These are phyloP conservation scores for Machimus rusticus DNA, from an alignment of 2,888 invertebrate species.

Conservation along the genomic window DNA sequence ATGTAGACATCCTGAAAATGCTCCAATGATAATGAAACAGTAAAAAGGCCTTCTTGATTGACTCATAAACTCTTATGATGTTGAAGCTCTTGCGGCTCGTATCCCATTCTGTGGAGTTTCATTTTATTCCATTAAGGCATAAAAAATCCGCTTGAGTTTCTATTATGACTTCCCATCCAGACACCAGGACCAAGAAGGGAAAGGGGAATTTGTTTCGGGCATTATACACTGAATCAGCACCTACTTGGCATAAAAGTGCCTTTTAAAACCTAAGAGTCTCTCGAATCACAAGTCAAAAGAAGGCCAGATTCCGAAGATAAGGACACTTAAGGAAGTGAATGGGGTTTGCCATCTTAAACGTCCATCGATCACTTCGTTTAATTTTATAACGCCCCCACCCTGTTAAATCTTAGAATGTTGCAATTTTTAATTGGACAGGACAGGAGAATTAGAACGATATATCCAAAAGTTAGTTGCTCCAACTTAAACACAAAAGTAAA, in stretches of 20 bases:
- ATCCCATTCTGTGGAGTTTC: background rate
- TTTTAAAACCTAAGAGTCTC: background rate
- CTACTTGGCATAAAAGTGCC: background rate
- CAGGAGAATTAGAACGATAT: background rate
- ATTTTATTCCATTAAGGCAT: slow-evolving; percentile 14
- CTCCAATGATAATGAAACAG: background rate
- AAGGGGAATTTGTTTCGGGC: background rate
- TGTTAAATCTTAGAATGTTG: background rate
- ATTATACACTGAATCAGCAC: background rate
- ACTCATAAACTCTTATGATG: background rate
- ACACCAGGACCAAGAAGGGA: background rate
- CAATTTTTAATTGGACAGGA: background rate
- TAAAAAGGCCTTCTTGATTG: background rate
- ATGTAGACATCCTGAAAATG: background rate
- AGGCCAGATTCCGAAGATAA: background rate
- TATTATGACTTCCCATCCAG: background rate
- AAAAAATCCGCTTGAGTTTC: slow-evolving; percentile 20
- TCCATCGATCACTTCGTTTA: background rate
- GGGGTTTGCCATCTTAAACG: background rate
- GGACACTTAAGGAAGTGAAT: background rate
- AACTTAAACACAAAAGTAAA: background rate
- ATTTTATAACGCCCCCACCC: background rate
- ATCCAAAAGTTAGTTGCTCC: background rate
- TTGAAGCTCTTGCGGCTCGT: background rate
- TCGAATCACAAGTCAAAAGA: background rate